phyloP scores from a whole-genome alignment of 2,888 invertebrate genomes.

The Catocala sponsa region DNA sequence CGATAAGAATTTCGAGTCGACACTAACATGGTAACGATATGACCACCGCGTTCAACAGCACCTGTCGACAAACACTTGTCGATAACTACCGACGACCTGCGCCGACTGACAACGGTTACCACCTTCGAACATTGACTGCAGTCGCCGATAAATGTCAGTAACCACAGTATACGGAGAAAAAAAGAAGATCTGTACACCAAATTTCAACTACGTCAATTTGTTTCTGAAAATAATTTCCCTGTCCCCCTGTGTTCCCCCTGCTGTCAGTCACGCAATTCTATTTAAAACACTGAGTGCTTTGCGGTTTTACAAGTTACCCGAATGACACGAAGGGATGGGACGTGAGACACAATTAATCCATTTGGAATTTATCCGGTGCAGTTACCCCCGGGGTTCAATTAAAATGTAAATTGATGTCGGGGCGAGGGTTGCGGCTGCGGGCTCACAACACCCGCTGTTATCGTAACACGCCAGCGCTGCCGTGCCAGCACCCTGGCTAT shows the following conservation, averaged over 20 bases:
- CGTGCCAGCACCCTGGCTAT: conserved; percentile 16
- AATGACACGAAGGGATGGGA: conserved; percentile 34
- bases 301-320: conserved; percentile 30
- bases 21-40: too few relatives aligned
- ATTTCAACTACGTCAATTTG: too few relatives aligned
- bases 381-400: conserved; percentile 72
- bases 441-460: conserved; percentile 38
- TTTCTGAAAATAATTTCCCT: conserved; percentile 6
- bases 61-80: too few relatives aligned
- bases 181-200: too few relatives aligned
- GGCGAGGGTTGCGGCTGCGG: conserved; percentile 26
- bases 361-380: conserved; percentile 73
- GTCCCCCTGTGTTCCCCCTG: not conserved
- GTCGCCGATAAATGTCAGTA: too few relatives aligned
- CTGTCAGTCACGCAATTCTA: conserved; percentile 4
- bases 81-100: too few relatives aligned
- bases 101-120: too few relatives aligned
- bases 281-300: conserved; percentile 16
- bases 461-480: conserved; percentile 45
- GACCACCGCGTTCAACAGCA: too few relatives aligned
- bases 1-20: too few relatives aligned
- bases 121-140: too few relatives aligned
- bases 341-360: conserved; percentile 73
- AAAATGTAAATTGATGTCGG: conserved; percentile 74
- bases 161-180: too few relatives aligned